A percentile compares a stretch with the other conserved stretches of the same genome.
Evolutionary conservation across 2,797 vertebrate genomes (phyloP).

Genomic region (Oreortyx pictus): DNA sequence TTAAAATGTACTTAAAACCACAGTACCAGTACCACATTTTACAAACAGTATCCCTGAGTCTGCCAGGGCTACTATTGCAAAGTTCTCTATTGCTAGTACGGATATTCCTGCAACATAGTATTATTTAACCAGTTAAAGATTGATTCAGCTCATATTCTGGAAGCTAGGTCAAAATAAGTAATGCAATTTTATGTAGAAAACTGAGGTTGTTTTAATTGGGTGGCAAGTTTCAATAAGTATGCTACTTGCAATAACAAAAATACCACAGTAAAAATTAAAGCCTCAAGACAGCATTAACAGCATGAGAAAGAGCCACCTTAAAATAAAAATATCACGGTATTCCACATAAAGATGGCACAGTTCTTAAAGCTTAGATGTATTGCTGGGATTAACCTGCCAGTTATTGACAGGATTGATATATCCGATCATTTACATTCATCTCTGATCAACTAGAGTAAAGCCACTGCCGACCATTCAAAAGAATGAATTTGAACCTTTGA

Average conservation of each 20-base stretch:
- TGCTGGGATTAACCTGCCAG: background rate
- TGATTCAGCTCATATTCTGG: background rate
- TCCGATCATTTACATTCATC: background rate
- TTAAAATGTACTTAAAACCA: background rate
- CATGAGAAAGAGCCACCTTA: background rate
- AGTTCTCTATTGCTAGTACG: background rate
- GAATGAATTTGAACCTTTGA: conserved; percentile 30
- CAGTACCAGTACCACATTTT: background rate
- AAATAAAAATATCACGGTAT: background rate
- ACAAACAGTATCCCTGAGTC: background rate
- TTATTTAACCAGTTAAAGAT: background rate
- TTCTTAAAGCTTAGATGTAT: background rate
- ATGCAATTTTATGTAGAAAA: background rate
- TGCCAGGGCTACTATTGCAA: background rate
- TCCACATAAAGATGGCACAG: background rate
- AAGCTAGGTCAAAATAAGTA: background rate
- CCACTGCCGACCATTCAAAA: conserved; percentile 1
- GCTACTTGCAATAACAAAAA: background rate
- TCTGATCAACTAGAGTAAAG: background rate
- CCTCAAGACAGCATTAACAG: background rate
- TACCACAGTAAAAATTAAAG: background rate
- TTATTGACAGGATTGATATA: background rate
- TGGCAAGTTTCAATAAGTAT: background rate
- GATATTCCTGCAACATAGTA: background rate
- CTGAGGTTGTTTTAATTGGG: background rate